Evolutionary conservation across 2,113 vertebrate genomes (phyloP), one percentile per base, ranked within the genome.

Genomic region (Seriola quinqueradiata): DNA sequence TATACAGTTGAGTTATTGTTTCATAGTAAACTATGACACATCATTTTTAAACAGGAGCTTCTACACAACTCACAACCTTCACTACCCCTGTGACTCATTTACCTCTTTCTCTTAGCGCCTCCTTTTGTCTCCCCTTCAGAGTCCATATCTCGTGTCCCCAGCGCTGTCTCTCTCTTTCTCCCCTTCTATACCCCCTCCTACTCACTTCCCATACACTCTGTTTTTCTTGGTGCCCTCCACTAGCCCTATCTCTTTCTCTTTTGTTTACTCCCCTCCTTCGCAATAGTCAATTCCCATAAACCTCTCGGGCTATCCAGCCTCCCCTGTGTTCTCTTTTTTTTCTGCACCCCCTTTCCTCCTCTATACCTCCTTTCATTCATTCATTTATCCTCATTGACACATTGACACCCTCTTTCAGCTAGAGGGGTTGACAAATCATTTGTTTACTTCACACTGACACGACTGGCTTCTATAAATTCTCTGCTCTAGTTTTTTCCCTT

Each of bases 301-400:
- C 75, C 75, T 77, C 77, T 54, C 34, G 60, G 64, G 72, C 81
- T 46, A 17, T 72, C 68, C 55, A 64, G 68, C 68, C 69, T 84
- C 46, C 84, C 70, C 58, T 32, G 21, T 32, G 32, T 52, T 80
- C 83, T 67, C 76, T 85, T 81, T 79, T n/a, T 65, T 75, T 57
- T 76, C 57, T 66, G 60, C 32, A 0, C 63, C 81, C 70, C 80
- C 54, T 57, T 68, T 48, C 57, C 74, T 66, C 54, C 61, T 61
- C 57, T 28, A 10, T 77, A 75, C 64, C 13, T 72, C 46, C 23
- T 69, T 81, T 81, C 70, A 77, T 84, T 88, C 82, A 81, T 86
- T 75, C 81, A 87, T 90, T 89, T 36, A 82, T 83, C 57, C 79
- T 81, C 82, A 83, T 76, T 92, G 89, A 90, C 68, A 82, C 46